Conservation (phyloP, 2,888 invertebrate genomes). For the Tridacna crocea region DNA sequence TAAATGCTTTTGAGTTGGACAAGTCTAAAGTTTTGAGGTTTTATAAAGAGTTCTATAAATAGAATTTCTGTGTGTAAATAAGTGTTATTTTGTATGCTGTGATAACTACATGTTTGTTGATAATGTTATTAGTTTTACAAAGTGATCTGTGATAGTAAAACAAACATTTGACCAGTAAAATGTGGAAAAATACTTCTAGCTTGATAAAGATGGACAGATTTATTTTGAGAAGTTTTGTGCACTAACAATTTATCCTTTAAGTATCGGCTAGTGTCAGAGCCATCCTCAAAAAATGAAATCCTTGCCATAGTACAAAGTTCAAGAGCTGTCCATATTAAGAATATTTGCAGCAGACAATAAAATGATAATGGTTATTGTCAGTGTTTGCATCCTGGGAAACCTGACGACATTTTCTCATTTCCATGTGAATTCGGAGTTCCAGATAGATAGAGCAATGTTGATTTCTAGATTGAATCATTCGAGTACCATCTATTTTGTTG, state of each 20-base stretch:
- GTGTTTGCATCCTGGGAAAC: no score
- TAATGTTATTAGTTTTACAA: conserved; percentile 2
- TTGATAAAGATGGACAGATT: neutral
- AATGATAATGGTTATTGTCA: no score
- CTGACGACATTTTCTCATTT: neutral
- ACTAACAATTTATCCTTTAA: neutral
- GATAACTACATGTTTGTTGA: conserved; percentile 14
- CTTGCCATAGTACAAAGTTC: neutral
- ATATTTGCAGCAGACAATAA: no score
- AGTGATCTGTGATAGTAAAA: conserved; percentile 18
- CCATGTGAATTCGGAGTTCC: neutral
- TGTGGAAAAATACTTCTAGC: neutral
- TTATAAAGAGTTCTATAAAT: no score
- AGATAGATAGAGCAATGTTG: no score
- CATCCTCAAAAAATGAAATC: neutral
- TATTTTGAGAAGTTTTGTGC: neutral
- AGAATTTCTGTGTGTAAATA: neutral
- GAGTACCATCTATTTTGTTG: neutral
- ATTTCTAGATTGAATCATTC: no score
- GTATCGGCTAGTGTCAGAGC: neutral
- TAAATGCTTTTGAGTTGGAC: no score
- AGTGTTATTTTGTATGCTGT: conserved; percentile 6
- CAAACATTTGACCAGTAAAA: neutral
- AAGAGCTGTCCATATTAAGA: neutral
- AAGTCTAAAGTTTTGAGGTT: no score